Percentiles rank a stretch among this genome's conserved stretches.
phyloP scores from a whole-genome alignment of 2,113 vertebrate species.

The Melanerpes formicivorus region DNA sequence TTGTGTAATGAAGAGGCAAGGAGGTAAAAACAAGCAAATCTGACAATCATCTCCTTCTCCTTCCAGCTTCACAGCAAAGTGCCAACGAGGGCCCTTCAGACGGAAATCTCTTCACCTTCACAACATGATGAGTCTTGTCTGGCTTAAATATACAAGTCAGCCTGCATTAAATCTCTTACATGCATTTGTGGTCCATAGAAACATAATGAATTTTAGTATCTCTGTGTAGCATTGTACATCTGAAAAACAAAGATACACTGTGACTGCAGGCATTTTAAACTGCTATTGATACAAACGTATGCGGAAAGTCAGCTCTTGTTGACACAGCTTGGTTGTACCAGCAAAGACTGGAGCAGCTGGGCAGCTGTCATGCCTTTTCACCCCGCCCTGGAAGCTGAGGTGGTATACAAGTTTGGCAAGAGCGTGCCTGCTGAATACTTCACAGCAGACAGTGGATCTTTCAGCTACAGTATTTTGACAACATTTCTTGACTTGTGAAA shows the following conservation, averaged over 20 bases:
- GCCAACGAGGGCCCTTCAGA: neutral
- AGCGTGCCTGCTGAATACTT: neutral
- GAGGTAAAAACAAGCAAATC: neutral
- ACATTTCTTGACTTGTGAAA: neutral
- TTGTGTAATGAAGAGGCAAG: neutral
- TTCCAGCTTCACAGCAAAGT: neutral
- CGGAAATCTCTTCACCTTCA: neutral
- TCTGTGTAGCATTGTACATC: neutral
- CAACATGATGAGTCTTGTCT: neutral
- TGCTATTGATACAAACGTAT: fast-evolving
- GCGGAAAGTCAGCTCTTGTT: neutral
- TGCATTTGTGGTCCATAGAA: neutral
- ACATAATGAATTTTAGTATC: neutral
- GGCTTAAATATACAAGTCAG: neutral
- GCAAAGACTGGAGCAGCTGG: neutral
- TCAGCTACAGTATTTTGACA: slow-evolving; percentile 12
- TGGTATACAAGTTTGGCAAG: neutral
- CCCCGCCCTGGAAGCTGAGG: neutral
- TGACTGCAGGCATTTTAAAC: neutral
- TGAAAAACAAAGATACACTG: neutral
- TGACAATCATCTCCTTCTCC: neutral
- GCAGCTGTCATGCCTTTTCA: neutral
- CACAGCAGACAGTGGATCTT: neutral
- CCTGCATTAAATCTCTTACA: neutral
- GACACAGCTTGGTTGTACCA: neutral